Evolutionary conservation across 2,113 vertebrate genomes (phyloP).

Genomic region (Zootoca vivipara): DNA sequence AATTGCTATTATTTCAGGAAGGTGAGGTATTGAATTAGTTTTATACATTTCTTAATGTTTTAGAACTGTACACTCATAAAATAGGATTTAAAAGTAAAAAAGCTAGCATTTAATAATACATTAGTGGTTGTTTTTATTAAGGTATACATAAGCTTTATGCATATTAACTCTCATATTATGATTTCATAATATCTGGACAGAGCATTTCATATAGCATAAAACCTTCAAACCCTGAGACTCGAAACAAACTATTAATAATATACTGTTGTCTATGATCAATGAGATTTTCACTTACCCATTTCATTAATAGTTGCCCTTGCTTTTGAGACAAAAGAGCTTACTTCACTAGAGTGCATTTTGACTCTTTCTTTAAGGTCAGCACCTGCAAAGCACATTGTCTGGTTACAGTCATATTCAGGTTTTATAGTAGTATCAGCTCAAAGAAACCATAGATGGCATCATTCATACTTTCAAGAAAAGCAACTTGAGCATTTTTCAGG

Average conservation of each 20-base stretch:
- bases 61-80: not conserved
- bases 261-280: not conserved
- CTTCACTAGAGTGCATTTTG: conserved; percentile 95
- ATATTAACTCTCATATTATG: conserved; percentile 9
- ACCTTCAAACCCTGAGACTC: not conserved
- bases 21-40: not conserved
- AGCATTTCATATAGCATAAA: conserved; percentile 12
- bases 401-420: conserved; percentile 32
- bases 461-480: not conserved
- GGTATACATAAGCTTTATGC: not conserved
- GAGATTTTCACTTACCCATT: conserved; percentile 82
- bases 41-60: not conserved
- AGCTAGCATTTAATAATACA: not conserved
- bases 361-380: conserved; percentile 96
- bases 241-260: not conserved
- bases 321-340: conserved; percentile 94
- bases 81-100: conserved; percentile 15
- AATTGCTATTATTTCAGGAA: not conserved
- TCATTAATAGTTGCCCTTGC: conserved; percentile 91
- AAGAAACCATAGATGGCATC: not conserved
- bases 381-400: conserved; percentile 79
- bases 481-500: not conserved
- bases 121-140: not conserved
- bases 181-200: not conserved
- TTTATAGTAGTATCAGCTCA: not conserved